Base-by-base conservation (phyloP, 2,797 vertebrate genomes). In the Neosalanx taihuensis region DNA sequence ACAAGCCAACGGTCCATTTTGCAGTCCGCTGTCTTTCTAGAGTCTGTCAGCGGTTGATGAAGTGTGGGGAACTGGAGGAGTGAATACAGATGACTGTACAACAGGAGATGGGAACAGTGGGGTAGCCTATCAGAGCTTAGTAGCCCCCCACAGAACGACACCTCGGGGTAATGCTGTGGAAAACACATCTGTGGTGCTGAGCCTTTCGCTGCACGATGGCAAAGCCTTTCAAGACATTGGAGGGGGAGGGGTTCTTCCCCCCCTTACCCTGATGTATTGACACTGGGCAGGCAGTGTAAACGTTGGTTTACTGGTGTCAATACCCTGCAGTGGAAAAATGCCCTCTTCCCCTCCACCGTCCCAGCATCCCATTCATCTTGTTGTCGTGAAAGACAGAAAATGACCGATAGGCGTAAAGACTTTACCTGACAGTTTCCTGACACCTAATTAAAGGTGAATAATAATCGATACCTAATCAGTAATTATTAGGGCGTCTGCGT, bases 71-170 rank as follows among this genome's bases (percentile, higher is more conserved):
- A 82, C 12, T 46, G 41, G 85, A 78, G 78, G 84, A 82, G 87
- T 84, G 87, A 88, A 89, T 87, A 86, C 83, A 89, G 82, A 74
- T 70, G 75, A 46, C 61, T 64, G 69, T 82, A 85, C 81, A 83
- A 84, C 82, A 53, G 75, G 78, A 1, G 23, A 76, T 72, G 74
- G 57, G 76, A 79, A 77, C 72, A 59, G 72, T 72, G 81, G 51
- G 18, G 5, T 5, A 56, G 51, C 51, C 51, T n/a, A 72, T 84
- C 77, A 79, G 75, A 51, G 73, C 69, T 72, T 81, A 84, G 76
- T 85, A 76, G 41, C 76, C 69, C 70, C 76, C 83, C 82, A 81
- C 74, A 67, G 73, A 64, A 46, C 63, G 64, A 26, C 76, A 73
- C 78, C 71, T 86, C 74, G 67, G 64, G 64, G 53, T 20, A 63